A percentile compares a stretch with the other conserved stretches of the same genome.
Conservation (phyloP, 2,888 invertebrate species). For the Lycophotia porphyrea region DNA sequence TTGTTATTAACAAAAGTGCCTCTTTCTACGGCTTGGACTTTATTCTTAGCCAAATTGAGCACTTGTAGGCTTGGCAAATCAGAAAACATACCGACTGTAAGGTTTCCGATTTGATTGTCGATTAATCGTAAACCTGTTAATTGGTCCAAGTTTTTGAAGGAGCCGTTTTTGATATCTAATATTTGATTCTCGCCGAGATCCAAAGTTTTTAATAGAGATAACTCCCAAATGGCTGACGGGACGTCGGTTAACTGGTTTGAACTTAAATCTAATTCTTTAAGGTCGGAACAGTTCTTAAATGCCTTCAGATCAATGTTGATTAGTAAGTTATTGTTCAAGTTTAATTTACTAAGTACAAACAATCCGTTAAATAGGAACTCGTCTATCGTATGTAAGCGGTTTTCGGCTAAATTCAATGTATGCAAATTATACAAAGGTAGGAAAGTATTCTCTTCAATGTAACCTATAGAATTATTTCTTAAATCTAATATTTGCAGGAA, state of each 20-base stretch:
- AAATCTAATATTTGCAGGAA: constrained; percentile 96
- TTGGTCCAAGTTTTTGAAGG: constrained; percentile 96
- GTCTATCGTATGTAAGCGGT: constrained; percentile 95
- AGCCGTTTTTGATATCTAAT: constrained; percentile 94
- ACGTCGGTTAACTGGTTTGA: constrained; percentile 95
- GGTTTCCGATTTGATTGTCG: constrained; percentile 96
- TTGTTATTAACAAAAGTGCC: constrained; percentile 95
- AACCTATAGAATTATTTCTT: constrained; percentile 96
- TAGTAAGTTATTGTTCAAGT: constrained; percentile 95
- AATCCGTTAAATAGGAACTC: constrained; percentile 95
- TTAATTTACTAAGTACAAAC: constrained; percentile 95
- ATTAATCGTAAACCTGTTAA: constrained; percentile 96
- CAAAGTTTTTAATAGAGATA: constrained; percentile 95
- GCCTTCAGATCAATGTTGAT: constrained; percentile 94
- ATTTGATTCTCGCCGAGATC: constrained; percentile 98
- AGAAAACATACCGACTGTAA: constrained; percentile 96
- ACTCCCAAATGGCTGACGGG: constrained; percentile 95
- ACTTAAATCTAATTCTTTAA: constrained; percentile 97
- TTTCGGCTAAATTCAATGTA: constrained; percentile 96
- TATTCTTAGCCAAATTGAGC: constrained; percentile 96
- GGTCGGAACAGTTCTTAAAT: constrained; percentile 96
- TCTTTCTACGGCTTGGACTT: constrained; percentile 95
- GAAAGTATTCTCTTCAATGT: constrained; percentile 96
- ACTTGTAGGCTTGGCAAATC: constrained; percentile 95
- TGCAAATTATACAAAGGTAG: constrained; percentile 96